These are phyloP conservation scores for Zapornia atra DNA, from an alignment of 2,113 vertebrate species.

Conservation along the genomic window DNA sequence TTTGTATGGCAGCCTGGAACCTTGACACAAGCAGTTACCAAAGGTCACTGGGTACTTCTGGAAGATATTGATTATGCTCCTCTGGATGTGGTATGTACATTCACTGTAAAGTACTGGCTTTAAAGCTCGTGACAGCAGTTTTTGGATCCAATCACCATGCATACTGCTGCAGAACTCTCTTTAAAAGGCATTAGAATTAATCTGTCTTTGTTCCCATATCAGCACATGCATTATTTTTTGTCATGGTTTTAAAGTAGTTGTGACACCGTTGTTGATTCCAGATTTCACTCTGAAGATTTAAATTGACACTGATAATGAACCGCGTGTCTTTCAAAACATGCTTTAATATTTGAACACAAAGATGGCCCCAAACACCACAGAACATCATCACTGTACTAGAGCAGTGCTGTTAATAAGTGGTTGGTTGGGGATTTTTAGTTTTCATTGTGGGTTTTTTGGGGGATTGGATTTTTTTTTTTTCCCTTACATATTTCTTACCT, in stretches of 20 bases:
- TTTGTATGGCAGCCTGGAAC: conserved; percentile 96
- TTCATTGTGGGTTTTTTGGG: neutral
- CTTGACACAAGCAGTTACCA: conserved; percentile 90
- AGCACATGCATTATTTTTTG: neutral
- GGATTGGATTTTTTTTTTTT: neutral
- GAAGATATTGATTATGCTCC: conserved; percentile 98
- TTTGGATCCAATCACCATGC: neutral
- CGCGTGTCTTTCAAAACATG: neutral
- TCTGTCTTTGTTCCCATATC: fast-evolving
- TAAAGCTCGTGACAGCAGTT: neutral
- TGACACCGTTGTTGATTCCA: neutral
- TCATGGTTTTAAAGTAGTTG: neutral
- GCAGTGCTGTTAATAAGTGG: neutral
- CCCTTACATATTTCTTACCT: neutral
- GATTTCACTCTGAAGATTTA: neutral
- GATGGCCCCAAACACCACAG: neutral
- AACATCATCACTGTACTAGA: neutral
- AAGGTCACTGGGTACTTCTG: conserved; percentile 92
- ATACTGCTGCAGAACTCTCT: neutral
- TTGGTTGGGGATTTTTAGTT: neutral
- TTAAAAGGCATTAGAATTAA: neutral
- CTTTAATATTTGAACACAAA: neutral
- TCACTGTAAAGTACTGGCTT: neutral
- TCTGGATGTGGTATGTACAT: conserved; percentile 88
- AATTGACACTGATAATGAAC: neutral